Evolutionary conservation across 1,140 invertebrate species (phyloP).

Genomic region (Cepaea nemoralis): DNA sequence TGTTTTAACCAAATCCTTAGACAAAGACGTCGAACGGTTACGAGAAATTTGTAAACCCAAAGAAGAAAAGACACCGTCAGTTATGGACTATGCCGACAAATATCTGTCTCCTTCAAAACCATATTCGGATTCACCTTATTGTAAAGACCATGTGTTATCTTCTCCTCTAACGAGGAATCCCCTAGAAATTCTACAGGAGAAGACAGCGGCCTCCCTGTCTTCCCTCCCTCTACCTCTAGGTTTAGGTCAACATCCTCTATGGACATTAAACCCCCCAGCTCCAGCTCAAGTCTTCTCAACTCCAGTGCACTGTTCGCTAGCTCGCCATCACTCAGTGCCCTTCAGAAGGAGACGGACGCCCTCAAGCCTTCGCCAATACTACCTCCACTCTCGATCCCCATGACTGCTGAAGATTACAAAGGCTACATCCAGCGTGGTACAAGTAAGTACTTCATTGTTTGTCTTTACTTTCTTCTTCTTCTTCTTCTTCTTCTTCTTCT

Average conservation of each 20-base stretch:
- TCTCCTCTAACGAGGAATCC: conserved; percentile 1
- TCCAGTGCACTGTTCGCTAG: conserved; percentile 37
- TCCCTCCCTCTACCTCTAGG: conserved; percentile 19
- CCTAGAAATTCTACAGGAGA: conserved; percentile 37
- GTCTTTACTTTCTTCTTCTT: too few species aligned
- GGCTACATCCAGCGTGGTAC: conserved; percentile 50
- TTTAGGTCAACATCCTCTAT: background rate
- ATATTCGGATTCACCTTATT: conserved; percentile 30
- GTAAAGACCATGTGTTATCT: background rate
- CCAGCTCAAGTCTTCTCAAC: conserved; percentile 26
- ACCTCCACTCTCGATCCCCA: conserved; percentile 39
- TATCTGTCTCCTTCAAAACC: conserved; percentile 15
- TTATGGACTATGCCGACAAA: background rate
- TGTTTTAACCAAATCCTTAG: background rate
- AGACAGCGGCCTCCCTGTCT: conserved; percentile 26
- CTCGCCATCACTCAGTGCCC: conserved; percentile 41
- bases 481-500: too few species aligned
- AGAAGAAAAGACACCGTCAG: conserved; percentile 19
- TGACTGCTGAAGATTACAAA: conserved; percentile 45
- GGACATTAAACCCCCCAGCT: background rate
- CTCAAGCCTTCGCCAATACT: conserved; percentile 46
- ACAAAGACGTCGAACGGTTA: background rate
- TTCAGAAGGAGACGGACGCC: conserved; percentile 46
- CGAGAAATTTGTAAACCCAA: conserved; percentile 1
- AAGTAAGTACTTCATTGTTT: conserved; percentile 36